These are phyloP conservation scores for Gari tellinella DNA, from an alignment of 2,888 invertebrate species.

Conservation along the genomic window DNA sequence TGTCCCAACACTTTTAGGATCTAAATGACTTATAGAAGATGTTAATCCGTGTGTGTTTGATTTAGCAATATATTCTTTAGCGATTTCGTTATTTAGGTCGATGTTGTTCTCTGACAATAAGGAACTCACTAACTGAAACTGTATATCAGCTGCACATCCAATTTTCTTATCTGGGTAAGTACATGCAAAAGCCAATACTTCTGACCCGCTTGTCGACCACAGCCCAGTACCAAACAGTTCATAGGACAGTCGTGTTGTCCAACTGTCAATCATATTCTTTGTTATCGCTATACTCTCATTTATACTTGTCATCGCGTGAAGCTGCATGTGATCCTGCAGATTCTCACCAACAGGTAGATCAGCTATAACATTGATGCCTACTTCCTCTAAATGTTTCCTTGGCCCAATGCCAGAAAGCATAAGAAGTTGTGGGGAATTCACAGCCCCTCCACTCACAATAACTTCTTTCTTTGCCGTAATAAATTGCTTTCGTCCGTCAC, in stretches of 20 bases:
- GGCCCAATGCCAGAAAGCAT: constrained; percentile 83
- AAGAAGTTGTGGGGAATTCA: constrained; percentile 82
- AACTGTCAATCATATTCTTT: constrained; percentile 15
- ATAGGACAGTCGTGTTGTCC: constrained; percentile 25
- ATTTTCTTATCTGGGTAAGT: constrained; percentile 17
- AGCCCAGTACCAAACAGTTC: constrained; percentile 36
- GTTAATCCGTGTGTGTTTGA: constrained; percentile 74
- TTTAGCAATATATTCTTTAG: constrained; percentile 20
- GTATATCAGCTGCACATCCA: constrained; percentile 47
- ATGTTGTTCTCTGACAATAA: constrained; percentile 21
- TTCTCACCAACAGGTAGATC: constrained; percentile 75
- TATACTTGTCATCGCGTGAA: constrained; percentile 24
- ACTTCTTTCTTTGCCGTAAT: constrained; percentile 72
- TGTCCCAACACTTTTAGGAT: constrained; percentile 91
- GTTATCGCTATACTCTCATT: constrained; percentile 27
- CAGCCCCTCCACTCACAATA: constrained; percentile 81
- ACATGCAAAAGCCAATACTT: constrained; percentile 39
- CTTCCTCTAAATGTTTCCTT: constrained; percentile 74
- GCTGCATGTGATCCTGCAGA: constrained; percentile 30
- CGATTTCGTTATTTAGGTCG: constrained; percentile 35
- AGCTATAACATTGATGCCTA: constrained; percentile 76
- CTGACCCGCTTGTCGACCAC: constrained; percentile 28
- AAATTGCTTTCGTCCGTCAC: constrained; percentile 50
- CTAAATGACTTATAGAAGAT: constrained; percentile 32
- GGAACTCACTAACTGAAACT: constrained; percentile 29